Percentiles rank a stretch among this genome's conserved stretches.
These are phyloP conservation scores for Galeopterus variegatus DNA, from an alignment of 2,113 vertebrate species.

Conservation along the genomic window DNA sequence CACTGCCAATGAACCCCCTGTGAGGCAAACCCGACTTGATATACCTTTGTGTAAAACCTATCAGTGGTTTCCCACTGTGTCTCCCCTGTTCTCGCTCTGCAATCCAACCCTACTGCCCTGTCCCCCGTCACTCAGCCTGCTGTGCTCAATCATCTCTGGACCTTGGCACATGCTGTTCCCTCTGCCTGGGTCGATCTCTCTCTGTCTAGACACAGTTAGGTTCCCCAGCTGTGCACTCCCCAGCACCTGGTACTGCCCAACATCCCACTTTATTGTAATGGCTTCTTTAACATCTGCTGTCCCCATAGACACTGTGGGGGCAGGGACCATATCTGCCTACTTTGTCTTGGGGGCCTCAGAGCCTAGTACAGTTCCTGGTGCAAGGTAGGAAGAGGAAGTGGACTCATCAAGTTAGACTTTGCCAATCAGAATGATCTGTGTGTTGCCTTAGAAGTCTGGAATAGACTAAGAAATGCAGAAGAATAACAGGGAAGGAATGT, in stretches of 20 bases:
- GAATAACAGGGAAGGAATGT: neutral
- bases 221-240: neutral
- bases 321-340: neutral
- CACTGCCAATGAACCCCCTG: neutral
- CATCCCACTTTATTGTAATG: neutral
- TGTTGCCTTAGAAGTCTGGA: slow-evolving; percentile 57
- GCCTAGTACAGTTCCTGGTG: slow-evolving; percentile 57
- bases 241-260: neutral
- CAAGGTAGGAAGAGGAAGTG: slow-evolving; percentile 51
- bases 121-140: neutral
- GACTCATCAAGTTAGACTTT: slow-evolving; percentile 52
- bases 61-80: neutral
- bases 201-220: neutral
- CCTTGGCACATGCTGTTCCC: neutral
- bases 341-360: slow-evolving; percentile 57
- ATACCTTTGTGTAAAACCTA: neutral
- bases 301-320: neutral
- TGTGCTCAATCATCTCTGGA: neutral
- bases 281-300: slow-evolving; percentile 49
- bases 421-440: slow-evolving; percentile 13
- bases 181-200: neutral
- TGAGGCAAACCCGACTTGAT: neutral
- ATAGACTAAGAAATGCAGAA: neutral
- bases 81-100: neutral
- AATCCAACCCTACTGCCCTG: neutral